A percentile compares a stretch with the other conserved stretches of the same genome.
Evolutionary conservation across 2,888 invertebrate species (phyloP).

Genomic region (Apamea sordens): DNA sequence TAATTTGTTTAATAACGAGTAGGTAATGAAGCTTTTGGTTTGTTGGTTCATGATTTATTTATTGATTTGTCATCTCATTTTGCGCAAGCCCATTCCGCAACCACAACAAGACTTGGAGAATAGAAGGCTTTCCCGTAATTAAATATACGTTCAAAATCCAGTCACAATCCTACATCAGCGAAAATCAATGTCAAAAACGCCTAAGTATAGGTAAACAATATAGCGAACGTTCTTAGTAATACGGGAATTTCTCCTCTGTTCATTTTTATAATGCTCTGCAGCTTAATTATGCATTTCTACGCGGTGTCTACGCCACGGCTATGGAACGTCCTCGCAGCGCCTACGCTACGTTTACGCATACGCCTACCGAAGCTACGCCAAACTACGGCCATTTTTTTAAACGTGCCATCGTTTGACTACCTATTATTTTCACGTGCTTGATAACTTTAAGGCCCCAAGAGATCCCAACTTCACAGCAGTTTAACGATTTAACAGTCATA

Average conservation of each 20-base stretch:
- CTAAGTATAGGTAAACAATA: not conserved
- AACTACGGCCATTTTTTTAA: not conserved
- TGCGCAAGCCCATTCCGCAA: not conserved
- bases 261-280: not conserved
- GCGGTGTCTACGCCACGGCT: not conserved
- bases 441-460: not conserved
- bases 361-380: too few relatives aligned
- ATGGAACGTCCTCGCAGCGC: too few relatives aligned
- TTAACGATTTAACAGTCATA: not conserved
- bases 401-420: not conserved
- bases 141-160: not conserved
- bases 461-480: not conserved
- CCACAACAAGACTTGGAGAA: not conserved
- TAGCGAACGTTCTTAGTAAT: not conserved
- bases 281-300: not conserved
- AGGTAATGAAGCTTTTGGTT: slow-evolving; percentile 6
- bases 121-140: not conserved
- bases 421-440: not conserved
- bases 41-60: slow-evolving; percentile 8
- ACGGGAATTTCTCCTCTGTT: too few relatives aligned
- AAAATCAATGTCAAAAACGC: not conserved
- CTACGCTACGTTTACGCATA: not conserved
- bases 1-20: slow-evolving; percentile 22
- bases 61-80: not conserved
- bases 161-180: not conserved